Conservation (phyloP, 2,888 invertebrate species). For the Polymixis flavicincta region DNA sequence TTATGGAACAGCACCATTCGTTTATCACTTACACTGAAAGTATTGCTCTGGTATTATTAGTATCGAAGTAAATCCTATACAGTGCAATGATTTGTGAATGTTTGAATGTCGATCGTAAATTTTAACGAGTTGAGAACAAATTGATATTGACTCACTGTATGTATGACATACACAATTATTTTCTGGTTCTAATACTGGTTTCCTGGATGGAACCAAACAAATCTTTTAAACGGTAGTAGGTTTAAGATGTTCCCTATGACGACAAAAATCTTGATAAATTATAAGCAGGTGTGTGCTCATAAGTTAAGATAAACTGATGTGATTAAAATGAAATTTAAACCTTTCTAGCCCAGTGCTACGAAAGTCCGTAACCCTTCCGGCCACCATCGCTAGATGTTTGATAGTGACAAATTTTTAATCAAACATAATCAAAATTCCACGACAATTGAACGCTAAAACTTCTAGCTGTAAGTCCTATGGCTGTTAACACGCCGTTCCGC, state of each 20-base stretch:
- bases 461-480: constrained; percentile 68
- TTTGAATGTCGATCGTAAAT: background rate
- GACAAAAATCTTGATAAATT: background rate
- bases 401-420: constrained; percentile 12
- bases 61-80: background rate
- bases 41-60: background rate
- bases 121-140: background rate
- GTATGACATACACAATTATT: background rate
- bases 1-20: no score
- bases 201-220: background rate
- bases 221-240: background rate
- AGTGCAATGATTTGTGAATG: background rate
- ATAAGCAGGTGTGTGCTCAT: background rate
- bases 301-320: background rate
- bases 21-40: background rate
- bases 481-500: constrained; percentile 80
- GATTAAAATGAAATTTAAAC: background rate
- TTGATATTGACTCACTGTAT: background rate
- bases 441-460: constrained; percentile 55
- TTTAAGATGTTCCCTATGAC: background rate
- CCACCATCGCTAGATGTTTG: background rate
- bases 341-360: background rate
- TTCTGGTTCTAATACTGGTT: background rate
- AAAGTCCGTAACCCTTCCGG: background rate
- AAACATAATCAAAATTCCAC: constrained; percentile 36